These are phyloP conservation scores for Rhorus exstirpatorius DNA, from an alignment of 2,888 invertebrate species.

Conservation along the genomic window DNA sequence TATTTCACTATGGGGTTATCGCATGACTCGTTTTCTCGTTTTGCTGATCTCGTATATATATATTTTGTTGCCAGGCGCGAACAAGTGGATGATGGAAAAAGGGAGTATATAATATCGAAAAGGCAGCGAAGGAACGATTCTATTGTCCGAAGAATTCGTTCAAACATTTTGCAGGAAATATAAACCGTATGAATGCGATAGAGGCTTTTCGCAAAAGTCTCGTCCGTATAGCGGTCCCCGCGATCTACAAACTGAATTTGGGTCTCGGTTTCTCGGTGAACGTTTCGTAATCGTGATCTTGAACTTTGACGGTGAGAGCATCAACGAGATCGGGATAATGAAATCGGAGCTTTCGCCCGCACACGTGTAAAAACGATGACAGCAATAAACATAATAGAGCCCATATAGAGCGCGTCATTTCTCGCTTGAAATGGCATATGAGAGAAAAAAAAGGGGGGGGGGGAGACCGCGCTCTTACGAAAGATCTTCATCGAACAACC, in stretches of 20 bases:
- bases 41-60: not conserved
- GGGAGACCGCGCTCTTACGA: conserved; percentile 53
- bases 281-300: conserved; percentile 70
- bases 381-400: too few species aligned
- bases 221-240: too few species aligned
- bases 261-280: conserved; percentile 79
- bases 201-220: conserved; percentile 51
- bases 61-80: conserved; percentile 46
- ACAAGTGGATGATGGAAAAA: conserved; percentile 17
- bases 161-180: conserved; percentile 3
- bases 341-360: conserved; percentile 71
- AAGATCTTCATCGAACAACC: conserved; percentile 69
- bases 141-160: not conserved
- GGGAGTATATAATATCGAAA: not conserved
- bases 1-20: conserved; percentile 46
- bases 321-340: conserved; percentile 52
- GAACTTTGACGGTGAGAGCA: conserved; percentile 53
- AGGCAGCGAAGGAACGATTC: conserved; percentile 16
- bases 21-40: conserved; percentile 42
- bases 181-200: conserved; percentile 24
- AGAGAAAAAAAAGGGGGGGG: conserved; percentile 27
- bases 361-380: conserved; percentile 23
- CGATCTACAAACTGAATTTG: conserved; percentile 71
- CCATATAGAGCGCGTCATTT: conserved; percentile 26
- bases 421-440: conserved; percentile 60